Base-by-base conservation (phyloP, 2,888 invertebrate genomes). In the Muscina levida region DNA sequence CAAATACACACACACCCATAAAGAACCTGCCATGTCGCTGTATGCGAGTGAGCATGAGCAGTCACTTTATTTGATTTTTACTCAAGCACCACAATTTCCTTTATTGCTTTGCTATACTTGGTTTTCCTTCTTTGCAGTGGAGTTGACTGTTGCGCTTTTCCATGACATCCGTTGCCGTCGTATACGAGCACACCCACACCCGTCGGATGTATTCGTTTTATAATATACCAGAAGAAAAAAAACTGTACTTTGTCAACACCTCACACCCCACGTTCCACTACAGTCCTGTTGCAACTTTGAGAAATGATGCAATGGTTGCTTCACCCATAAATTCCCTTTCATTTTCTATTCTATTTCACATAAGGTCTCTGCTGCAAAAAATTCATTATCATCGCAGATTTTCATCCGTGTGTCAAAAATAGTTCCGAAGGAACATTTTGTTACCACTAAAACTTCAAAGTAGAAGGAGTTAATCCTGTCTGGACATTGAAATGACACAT, bases 11-110 rank as follows among this genome's bases (percentile, higher is more conserved):
- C n/a, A n/a, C n/a, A n/a, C n/a, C n/a, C n/a, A n/a, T n/a, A n/a
- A n/a, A 31, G 31, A 31, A 31, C 3, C 8, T 31, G 31, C 4
- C 65, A 39, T 37, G 39, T 10, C 17, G 19, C 17, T 48, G 70
- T 26, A 17, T 51, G 46, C 8, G 44, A 13, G 44, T 22, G 44
- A 22, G 44, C 42, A 17, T 65, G 42, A 31, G 46, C 24, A 37
- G 42, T 44, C 42, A 42, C 46, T 79, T 82, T 79, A 68, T 79
- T 65, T 70, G 76, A 77, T 71, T 77, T 82, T 24, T 68, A 37
- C 39, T 37, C 65, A 77, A 74, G 79, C 73, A 79, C 77, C 76
- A 77, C 79, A 76, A 79, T 78, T 76, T 79, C 73, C 76, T 82
- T 71, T 73, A 62, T 79, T 82, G 66, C 59, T 59, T 24, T 72